phyloP scores from a whole-genome alignment of 1,140 invertebrate genomes.

The Gonioctena quinquepunctata region DNA sequence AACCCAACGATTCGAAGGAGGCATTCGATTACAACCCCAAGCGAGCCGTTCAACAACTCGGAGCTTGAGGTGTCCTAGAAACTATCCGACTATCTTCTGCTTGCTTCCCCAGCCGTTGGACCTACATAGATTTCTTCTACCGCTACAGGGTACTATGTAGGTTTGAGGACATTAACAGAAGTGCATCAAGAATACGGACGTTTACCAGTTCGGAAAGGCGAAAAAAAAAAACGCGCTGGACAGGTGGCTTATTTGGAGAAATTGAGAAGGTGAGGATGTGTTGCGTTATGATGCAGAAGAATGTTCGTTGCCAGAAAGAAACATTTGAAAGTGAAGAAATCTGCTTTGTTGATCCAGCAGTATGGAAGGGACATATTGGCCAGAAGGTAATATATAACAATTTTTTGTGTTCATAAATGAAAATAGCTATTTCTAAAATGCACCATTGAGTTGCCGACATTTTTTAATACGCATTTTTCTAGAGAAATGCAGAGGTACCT shows the following conservation, averaged over 20 bases:
- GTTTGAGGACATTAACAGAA: conserved; percentile 80
- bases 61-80: conserved; percentile 96
- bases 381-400: no score
- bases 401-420: no score
- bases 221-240: conserved; percentile 98
- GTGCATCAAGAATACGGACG: conserved; percentile 84
- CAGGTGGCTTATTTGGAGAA: conserved; percentile 98
- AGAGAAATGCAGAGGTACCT: no score
- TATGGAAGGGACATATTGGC: conserved; percentile 78
- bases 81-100: conserved; percentile 97
- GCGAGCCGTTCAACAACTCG: conserved; percentile 91
- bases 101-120: conserved; percentile 94
- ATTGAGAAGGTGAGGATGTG: conserved; percentile 85
- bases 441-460: no score
- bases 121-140: conserved; percentile 90
- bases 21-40: conserved; percentile 88
- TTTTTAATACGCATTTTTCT: no score
- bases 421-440: no score
- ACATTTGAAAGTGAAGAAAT: conserved; percentile 69
- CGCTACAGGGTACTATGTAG: conserved; percentile 87
- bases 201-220: conserved; percentile 95
- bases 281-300: conserved; percentile 91
- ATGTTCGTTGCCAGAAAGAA: conserved; percentile 79
- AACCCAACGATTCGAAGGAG: conserved; percentile 94
- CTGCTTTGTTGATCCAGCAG: conserved; percentile 73